Evolutionary conservation across 2,797 vertebrate genomes (phyloP), one percentile per base, ranked within the genome.

Genomic region (Etheostoma perlongum): DNA sequence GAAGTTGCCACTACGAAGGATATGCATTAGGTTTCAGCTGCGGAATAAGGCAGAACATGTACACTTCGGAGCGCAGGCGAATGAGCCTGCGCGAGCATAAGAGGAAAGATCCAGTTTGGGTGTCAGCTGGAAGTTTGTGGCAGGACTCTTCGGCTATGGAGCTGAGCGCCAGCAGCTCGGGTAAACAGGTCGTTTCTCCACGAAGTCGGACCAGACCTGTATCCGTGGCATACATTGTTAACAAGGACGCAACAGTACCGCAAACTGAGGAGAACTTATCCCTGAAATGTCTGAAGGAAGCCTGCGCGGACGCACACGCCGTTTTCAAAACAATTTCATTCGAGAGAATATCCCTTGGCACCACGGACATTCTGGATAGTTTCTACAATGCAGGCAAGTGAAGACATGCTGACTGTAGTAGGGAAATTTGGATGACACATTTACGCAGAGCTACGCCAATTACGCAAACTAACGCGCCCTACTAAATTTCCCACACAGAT

Each of bases 381-480:
- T 97, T 98, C 92, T 98, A 98, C 92, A 98, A 97, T 19, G 96
- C 97, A 75, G 97, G 97, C 96, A 94, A 96, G 96, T 94, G 49
- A 27, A 16, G 89, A 57, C 94, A 89, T n/a, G 91, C 60, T 0
- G 65, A 2, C 21, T 5, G 46, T 0, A 0, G 46, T 0, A 0
- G 63, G 11, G 25, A 1, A 1, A 6, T n/a, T 12, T 14, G 23
- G 15, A 27, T 49, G 47, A 44, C 52, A 62, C 54, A 33, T 5
- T 2, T 12, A 23, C 14, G 52, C 33, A 21, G 30, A 1, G 11
- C 36, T 12, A 40, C 36, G 36, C 30, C 10, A 11, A 6, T 74
- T 54, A 42, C 58, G 58, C 55, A 67, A 40, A 48, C 59, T 86
- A 46, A 83, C 23, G 25, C 48, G 19, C 11, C 12, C 30, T 62